Conservation (phyloP, 2,113 vertebrate genomes). For the Hydropotes inermis region DNA sequence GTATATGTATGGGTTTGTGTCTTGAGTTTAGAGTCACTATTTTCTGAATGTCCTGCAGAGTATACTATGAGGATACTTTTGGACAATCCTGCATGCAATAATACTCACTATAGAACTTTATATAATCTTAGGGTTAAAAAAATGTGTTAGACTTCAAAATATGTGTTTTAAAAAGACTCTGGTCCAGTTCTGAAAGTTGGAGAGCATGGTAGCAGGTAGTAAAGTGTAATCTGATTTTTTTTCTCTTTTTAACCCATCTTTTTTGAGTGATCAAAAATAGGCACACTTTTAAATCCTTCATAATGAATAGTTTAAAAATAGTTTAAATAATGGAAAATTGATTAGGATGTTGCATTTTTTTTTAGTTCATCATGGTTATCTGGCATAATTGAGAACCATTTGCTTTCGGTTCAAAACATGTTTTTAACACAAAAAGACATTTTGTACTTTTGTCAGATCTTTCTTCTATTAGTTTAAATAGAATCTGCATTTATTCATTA, state of each 20-base stretch:
- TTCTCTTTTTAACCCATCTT: neutral
- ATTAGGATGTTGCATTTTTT: neutral
- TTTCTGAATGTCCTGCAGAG: neutral
- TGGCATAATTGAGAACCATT: conserved; percentile 4
- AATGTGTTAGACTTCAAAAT: neutral
- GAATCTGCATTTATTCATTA: conserved; percentile 38
- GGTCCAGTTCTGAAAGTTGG: neutral
- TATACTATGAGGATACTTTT: neutral
- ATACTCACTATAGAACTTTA: neutral
- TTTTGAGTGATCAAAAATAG: neutral
- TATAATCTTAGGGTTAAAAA: neutral
- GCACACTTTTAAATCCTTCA: neutral
- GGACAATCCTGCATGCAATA: neutral
- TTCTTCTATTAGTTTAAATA: conserved; percentile 40
- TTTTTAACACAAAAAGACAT: conserved; percentile 28
- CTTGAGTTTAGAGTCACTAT: neutral
- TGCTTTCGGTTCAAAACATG: neutral
- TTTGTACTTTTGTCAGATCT: neutral
- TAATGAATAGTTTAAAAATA: conserved; percentile 25
- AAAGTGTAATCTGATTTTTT: neutral
- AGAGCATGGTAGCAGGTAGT: neutral
- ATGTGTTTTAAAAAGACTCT: neutral
- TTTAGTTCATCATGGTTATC: neutral
- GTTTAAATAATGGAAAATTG: conserved; percentile 24
- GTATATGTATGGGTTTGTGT: neutral